Evolutionary conservation across 2,113 vertebrate species (phyloP).

Genomic region (Bufo bufo): DNA sequence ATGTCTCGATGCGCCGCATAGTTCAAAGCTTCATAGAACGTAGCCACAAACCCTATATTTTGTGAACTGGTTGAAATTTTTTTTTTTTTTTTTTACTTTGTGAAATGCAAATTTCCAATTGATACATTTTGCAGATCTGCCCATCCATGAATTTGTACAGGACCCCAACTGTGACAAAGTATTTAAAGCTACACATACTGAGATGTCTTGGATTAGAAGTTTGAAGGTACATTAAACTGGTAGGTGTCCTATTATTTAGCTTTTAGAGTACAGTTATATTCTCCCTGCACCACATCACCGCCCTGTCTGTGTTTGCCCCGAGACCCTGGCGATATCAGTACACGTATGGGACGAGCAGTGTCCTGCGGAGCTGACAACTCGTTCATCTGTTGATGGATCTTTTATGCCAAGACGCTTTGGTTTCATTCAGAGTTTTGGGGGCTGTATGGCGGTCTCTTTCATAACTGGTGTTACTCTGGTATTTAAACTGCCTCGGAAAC

Average conservation of each 20-base stretch:
- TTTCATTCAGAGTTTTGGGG: no score
- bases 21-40: conserved; percentile 53
- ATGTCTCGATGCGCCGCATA: conserved; percentile 53
- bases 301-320: background rate
- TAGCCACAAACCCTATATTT: conserved; percentile 68
- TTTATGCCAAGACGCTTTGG: no score
- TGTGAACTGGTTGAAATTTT: conserved; percentile 68
- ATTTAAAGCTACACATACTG: conserved; percentile 65
- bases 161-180: conserved; percentile 69
- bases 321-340: background rate
- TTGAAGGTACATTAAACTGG: conserved; percentile 64
- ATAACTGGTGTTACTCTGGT: background rate
- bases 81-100: conserved; percentile 28
- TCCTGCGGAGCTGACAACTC: background rate
- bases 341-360: background rate
- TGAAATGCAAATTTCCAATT: conserved; percentile 58
- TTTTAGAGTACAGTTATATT: conserved; percentile 45
- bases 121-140: conserved; percentile 80
- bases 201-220: conserved; percentile 69
- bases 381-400: background rate
- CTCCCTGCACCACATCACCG: background rate
- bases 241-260: conserved; percentile 56
- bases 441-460: no score
- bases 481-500: background rate
- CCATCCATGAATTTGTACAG: conserved; percentile 76